These are phyloP conservation scores for Hemistola chrysoprasaria DNA, from an alignment of 2,888 invertebrate species.

Conservation along the genomic window DNA sequence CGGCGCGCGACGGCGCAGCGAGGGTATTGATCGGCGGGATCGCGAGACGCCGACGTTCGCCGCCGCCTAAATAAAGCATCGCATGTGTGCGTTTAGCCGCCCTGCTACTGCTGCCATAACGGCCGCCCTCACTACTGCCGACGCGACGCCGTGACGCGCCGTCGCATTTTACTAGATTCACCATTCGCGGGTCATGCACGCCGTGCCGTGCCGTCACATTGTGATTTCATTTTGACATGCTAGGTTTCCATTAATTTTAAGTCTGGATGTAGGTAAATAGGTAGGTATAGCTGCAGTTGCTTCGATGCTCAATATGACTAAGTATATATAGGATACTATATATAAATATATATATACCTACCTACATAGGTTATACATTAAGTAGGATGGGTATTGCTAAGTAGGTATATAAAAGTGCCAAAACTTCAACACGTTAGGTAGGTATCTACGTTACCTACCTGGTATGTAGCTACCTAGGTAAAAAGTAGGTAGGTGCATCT, in stretches of 20 bases:
- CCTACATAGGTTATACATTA: background rate
- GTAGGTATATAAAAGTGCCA: too few species aligned
- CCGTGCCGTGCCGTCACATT: conserved; percentile 24
- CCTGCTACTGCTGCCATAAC: conserved; percentile 51
- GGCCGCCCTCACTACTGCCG: conserved; percentile 32
- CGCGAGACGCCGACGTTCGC: conserved; percentile 76
- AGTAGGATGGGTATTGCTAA: too few species aligned
- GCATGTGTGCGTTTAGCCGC: conserved; percentile 73
- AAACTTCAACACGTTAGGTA: too few species aligned
- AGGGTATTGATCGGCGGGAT: conserved; percentile 77
- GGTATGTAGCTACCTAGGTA: too few species aligned
- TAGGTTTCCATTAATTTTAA: too few species aligned
- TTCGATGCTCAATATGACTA: too few species aligned
- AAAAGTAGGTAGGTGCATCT: too few species aligned
- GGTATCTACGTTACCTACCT: too few species aligned
- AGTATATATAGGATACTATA: too few species aligned
- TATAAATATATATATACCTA: conserved; percentile 2
- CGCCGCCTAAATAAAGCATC: conserved; percentile 80
- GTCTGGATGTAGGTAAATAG: too few species aligned
- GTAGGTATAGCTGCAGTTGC: conserved; percentile 6
- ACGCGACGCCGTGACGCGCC: conserved; percentile 37
- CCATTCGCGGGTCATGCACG: conserved; percentile 32
- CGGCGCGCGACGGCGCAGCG: conserved; percentile 77
- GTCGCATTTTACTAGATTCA: conserved; percentile 30
- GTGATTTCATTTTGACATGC: conserved; percentile 17